Evolutionary conservation across 1,140 invertebrate genomes (phyloP).

Genomic region (Aricia agestis): DNA sequence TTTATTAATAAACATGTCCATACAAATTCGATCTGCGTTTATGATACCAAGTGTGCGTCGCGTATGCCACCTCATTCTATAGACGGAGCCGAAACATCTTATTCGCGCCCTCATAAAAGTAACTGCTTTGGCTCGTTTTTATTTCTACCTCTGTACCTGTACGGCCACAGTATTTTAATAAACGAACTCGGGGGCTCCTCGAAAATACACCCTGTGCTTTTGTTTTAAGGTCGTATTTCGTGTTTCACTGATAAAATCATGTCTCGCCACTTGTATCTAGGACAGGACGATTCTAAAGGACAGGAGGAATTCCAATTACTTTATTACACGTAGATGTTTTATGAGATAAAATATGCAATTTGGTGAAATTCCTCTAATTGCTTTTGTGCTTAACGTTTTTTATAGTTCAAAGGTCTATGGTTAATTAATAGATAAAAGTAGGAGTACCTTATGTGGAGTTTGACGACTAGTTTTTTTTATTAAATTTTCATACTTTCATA

Average conservation of each 20-base stretch:
- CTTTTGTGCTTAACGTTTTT: background rate
- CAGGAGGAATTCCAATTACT: conserved; percentile 73
- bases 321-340: conserved; percentile 57
- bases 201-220: conserved; percentile 34
- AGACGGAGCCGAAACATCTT: conserved; percentile 74
- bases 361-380: conserved; percentile 22
- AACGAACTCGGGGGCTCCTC: conserved; percentile 41
- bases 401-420: background rate
- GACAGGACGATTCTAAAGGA: conserved; percentile 66
- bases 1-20: no score
- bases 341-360: conserved; percentile 29
- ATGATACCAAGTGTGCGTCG: conserved; percentile 35
- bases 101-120: conserved; percentile 76
- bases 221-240: conserved; percentile 35
- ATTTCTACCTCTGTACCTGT: conserved; percentile 74
- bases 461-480: no score
- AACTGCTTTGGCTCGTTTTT: conserved; percentile 75
- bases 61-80: conserved; percentile 59
- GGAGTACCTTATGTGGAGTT: no score
- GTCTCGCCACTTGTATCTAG: conserved; percentile 70
- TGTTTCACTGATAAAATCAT: conserved; percentile 41
- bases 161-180: conserved; percentile 76
- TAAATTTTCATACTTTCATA: no score
- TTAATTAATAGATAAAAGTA: no score
- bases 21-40: background rate